Evolutionary conservation across 2,888 invertebrate genomes (phyloP), one percentile per base, ranked within the genome.

Genomic region (Heliconius charithonia): DNA sequence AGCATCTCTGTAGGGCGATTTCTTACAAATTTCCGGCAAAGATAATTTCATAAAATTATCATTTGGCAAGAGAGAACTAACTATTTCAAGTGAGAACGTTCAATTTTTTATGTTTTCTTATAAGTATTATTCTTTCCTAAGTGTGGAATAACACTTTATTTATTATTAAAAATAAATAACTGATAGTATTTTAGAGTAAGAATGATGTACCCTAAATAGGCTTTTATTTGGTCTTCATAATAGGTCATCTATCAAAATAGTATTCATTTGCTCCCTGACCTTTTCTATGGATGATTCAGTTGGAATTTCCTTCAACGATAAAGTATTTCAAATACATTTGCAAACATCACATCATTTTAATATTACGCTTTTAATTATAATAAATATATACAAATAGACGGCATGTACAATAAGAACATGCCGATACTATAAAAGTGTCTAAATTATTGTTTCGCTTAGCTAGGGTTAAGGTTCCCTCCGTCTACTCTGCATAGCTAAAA

Each of bases 201-300:
- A 66, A 32, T 32, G 32, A 19, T 70, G 6, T 12, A 41, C 16
- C n/a, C 19, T 45, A 70, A 70, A 70, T 45, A 70, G 0, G 45
- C 22, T 25, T n/a, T 71, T 12, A 2, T 13, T 71, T 13, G 29
- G 25, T 19, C 25, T 62, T 16, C 32, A 73, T 62, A 25, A 63
- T 37, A 73, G 73, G 37, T 25, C 59, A 73, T 73, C 27, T 25
- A 73, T 73, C 73, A 63, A 62, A 67, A 73, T 62, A 59, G 25
- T 62, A 25, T 41, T 37, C 19, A 25, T 41, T 22, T 37, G 73
- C 19, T 37, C 73, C 27, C 41, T 73, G 62, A 73, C 73, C 73
- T 62, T 73, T 73, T 62, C 32, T 73, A 63, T 62, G n/a, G n/a
- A 37, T 62, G 59, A 73, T 41, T 73, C 37, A 73, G 41, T 63